Evolutionary conservation across 2,888 invertebrate genomes (phyloP), one percentile per base, ranked within the genome.

Genomic region (Augiades crinisus): DNA sequence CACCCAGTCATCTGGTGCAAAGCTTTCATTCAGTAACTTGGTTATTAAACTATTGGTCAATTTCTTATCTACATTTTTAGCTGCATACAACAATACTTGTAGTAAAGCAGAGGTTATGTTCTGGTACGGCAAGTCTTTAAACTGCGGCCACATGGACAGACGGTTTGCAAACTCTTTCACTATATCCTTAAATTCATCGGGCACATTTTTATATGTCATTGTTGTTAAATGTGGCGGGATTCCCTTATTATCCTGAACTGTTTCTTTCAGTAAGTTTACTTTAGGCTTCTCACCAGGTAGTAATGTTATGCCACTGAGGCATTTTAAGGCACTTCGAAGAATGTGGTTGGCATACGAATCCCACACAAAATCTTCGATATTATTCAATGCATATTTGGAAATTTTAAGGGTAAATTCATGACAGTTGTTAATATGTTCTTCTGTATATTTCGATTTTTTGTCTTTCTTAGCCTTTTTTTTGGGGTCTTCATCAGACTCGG

Each of bases 311-410:
- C 95, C 95, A 8, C 93, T 92, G 0, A 96, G 78, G 64, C 92
- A 93, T 69, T 93, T 91, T n/a, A 96, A 73, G 1, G 92, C 93
- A 6, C 94, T 92, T 43, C 96, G 91, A 58, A 96, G 83, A 3
- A 96, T 92, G 65, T 95, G 94, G 78, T 93, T 96, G 0, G 94
- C 95, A 59, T 94, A 95, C 0, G 85, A 82, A 70, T 96, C 95
- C 92, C 93, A 94, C 0, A 95, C 91, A 66, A 94, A 96, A 68
- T 96, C 96, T 72, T 96, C 96, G 53, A 96, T 83, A 83, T 97
- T 97, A 74, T 97, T 97, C 0, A 96, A 76, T 14, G 94, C 87
- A 76, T 95, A 97, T 81, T 93, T 94, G 54, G 93, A 91, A 2
- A 95, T 84, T 75, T 94, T 95, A 8, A 94, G 57, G 1, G 94